Base-by-base conservation (phyloP, 1,140 invertebrate species). In the Nomia melanderi region DNA sequence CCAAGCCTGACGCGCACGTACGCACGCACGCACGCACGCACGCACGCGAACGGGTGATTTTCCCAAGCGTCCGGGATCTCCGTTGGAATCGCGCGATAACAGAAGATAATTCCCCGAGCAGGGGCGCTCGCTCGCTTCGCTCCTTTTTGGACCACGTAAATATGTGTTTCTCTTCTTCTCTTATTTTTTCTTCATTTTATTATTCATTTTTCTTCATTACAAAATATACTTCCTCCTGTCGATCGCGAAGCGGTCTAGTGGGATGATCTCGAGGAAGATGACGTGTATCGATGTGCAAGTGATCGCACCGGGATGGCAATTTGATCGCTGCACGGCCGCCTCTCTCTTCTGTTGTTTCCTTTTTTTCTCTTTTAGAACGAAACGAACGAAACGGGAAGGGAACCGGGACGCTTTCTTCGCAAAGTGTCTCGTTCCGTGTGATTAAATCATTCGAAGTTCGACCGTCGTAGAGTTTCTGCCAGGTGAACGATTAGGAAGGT, bases 151-250 rank as follows among this genome's bases (percentile, higher is more conserved):
- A 86, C 83, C 83, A 79, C 83, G 72, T 79, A 65, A 77, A 60
- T 33, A 65, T 75, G 47, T 75, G 41, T 85, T 67, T 67, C 59
- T 67, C 59, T 44, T 41, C 59, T 66, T 74, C 53, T 39, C 33
- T 41, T 44, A 2, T n/a, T 20, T 60, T 33, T 70, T 69, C 31
- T 41, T 39, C 62, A 20, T 66, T 77, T 50, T 14, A 1, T 44
- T 39, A 39, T 0, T 44, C 4, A 60, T 39, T 54, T 39, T 44
- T 3, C 25, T 74, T 81, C 65, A 44, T 71, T 84, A 74, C 71
- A 85, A 85, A 85, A 82, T 82, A 85, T 85, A 86, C 71, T 70
- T 80, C 70, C 66, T 65, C 66, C 56, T 60, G 73, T 70, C 65
- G 57, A 66, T 71, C 75, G 33, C 39, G 54, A 57, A 74, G 59